A percentile compares a stretch with the other conserved stretches of the same genome.
Evolutionary conservation across 2,888 invertebrate genomes (phyloP).

Genomic region (Cancer borealis): DNA sequence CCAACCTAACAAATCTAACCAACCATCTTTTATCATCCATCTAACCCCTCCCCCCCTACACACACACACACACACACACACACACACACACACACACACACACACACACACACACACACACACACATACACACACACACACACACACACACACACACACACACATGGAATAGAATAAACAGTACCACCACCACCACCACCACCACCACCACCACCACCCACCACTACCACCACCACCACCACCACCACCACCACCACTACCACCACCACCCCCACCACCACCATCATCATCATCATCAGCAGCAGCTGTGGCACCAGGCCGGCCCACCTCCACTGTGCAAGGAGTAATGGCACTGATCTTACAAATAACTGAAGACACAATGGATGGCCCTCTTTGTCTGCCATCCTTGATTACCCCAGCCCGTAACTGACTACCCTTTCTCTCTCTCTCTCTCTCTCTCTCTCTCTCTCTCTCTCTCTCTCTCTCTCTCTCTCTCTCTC

Average conservation of each 20-base stretch:
- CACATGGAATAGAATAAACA: neutral
- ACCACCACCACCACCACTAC: neutral
- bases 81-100: no score
- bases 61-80: no score
- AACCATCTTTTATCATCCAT: no score
- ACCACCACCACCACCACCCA: neutral
- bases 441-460: slow-evolving; percentile 32
- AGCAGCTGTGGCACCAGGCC: neutral
- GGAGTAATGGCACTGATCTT: slow-evolving; percentile 35
- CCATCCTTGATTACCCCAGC: slow-evolving; percentile 24
- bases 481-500: neutral
- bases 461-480: slow-evolving; percentile 5
- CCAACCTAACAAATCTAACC: no score
- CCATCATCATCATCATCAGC: neutral
- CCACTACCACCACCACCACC: neutral
- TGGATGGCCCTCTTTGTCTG: slow-evolving; percentile 29
- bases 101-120: neutral
- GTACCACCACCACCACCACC: neutral
- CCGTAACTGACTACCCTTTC: slow-evolving; percentile 32
- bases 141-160: neutral
- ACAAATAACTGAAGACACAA: slow-evolving; percentile 34
- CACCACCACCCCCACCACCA: neutral
- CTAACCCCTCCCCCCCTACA: no score
- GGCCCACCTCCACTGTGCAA: neutral
- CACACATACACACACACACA: no score